Percentiles rank a stretch among this genome's conserved stretches.
These are phyloP conservation scores for Mastomys coucha DNA, from an alignment of 2,113 vertebrate species.

Conservation along the genomic window DNA sequence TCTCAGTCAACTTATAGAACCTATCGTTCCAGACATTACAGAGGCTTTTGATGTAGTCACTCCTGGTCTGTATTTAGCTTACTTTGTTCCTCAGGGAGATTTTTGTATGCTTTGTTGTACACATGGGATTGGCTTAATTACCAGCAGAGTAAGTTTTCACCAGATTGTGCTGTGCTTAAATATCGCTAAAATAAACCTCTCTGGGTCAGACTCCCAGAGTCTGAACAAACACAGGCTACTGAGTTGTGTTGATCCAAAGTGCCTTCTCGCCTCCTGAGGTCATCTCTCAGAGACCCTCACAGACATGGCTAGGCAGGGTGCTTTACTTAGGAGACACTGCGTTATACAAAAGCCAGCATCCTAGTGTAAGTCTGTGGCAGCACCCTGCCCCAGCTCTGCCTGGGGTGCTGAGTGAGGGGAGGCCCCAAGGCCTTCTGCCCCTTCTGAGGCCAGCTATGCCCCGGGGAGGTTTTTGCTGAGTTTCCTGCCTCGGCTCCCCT, in stretches of 20 bases:
- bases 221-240: not conserved
- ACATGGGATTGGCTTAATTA: too few species aligned
- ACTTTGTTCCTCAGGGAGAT: not conserved
- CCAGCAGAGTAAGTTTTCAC: not conserved
- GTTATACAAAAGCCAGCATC: not conserved
- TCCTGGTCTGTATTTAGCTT: not conserved
- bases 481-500: not conserved
- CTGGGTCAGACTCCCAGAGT: not conserved
- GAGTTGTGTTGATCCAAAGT: not conserved
- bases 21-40: not conserved
- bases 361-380: not conserved
- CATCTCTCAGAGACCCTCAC: not conserved
- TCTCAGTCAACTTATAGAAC: not conserved
- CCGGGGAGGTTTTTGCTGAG: not conserved
- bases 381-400: not conserved
- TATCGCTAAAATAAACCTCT: not conserved
- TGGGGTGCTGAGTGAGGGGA: not conserved
- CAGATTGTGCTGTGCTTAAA: not conserved
- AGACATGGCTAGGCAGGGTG: not conserved
- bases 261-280: not conserved
- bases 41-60: not conserved
- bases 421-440: not conserved
- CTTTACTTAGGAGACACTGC: not conserved
- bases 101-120: not conserved
- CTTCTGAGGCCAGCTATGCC: rapidly evolving